phyloP scores from a whole-genome alignment of 2,113 vertebrate genomes.

The Semicossyphus pulcher region DNA sequence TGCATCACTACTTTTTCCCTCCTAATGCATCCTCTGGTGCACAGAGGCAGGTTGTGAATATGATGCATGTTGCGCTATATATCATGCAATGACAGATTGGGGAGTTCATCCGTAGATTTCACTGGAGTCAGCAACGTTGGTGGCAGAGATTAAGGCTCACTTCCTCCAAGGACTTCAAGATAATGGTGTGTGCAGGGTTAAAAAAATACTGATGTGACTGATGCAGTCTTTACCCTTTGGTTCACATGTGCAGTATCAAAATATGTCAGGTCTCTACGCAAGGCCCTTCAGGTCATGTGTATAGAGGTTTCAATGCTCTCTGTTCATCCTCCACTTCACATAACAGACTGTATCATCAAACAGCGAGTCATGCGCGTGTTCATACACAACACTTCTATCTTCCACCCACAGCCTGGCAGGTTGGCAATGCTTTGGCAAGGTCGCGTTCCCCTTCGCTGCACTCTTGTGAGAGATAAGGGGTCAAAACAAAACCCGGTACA shows the following conservation, averaged over 20 bases:
- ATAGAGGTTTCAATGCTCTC: background rate
- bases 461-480: constrained; percentile 55
- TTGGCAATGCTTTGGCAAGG: constrained; percentile 51
- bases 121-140: constrained; percentile 28
- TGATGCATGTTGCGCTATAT: constrained; percentile 26
- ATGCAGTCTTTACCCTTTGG: constrained; percentile 17
- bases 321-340: background rate
- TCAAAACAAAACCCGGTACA: constrained; percentile 53
- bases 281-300: background rate
- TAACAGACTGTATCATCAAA: constrained; percentile 18
- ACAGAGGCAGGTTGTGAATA: constrained; percentile 6
- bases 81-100: constrained; percentile 41
- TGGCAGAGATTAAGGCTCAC: constrained; percentile 48
- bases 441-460: constrained; percentile 47
- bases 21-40: constrained; percentile 5
- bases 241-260: background rate
- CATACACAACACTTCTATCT: constrained; percentile 48
- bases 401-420: constrained; percentile 47
- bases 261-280: no score
- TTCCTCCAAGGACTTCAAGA: constrained; percentile 25
- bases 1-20: background rate
- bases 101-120: constrained; percentile 40
- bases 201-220: constrained; percentile 22
- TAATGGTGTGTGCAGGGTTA: constrained; percentile 12
- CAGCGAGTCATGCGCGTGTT: constrained; percentile 1